phyloP scores from a whole-genome alignment of 2,888 invertebrate species.

The Pharmacophagus antenor region DNA sequence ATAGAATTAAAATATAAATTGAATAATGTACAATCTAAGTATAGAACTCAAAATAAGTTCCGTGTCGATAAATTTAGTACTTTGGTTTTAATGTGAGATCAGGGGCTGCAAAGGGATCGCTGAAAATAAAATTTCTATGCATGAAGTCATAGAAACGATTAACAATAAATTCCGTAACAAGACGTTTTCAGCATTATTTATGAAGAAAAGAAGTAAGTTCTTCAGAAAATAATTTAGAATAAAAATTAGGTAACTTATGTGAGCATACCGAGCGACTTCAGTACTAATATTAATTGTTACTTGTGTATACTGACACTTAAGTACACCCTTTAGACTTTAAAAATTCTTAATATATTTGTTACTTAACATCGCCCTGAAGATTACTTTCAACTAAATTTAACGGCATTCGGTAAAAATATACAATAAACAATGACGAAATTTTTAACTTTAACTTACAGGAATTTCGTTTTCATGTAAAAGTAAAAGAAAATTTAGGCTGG shows the following conservation, averaged over 20 bases:
- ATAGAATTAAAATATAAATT: no score
- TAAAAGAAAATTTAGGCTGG: conserved; percentile 67
- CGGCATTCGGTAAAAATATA: conserved; percentile 5
- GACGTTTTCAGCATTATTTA: no score
- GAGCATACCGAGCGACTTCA: background rate
- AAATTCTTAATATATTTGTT: background rate
- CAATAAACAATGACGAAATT: conserved; percentile 42
- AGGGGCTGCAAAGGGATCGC: no score
- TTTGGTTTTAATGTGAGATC: no score
- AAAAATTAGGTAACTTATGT: background rate
- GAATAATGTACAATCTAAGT: no score
- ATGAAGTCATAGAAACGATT: no score
- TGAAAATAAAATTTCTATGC: no score
- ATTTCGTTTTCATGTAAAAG: conserved; percentile 54
- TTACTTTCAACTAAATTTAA: conserved; percentile 12
- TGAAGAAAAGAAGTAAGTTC: background rate
- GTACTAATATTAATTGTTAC: background rate
- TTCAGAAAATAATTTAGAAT: background rate
- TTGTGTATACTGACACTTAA: no score
- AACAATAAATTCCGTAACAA: no score
- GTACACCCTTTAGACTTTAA: background rate
- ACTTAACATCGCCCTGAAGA: background rate
- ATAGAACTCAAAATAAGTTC: no score
- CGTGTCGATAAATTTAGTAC: no score
- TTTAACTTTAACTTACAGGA: conserved; percentile 55